These are phyloP conservation scores for Drosophila monieri DNA, from an alignment of 2,888 invertebrate genomes.

Conservation along the genomic window DNA sequence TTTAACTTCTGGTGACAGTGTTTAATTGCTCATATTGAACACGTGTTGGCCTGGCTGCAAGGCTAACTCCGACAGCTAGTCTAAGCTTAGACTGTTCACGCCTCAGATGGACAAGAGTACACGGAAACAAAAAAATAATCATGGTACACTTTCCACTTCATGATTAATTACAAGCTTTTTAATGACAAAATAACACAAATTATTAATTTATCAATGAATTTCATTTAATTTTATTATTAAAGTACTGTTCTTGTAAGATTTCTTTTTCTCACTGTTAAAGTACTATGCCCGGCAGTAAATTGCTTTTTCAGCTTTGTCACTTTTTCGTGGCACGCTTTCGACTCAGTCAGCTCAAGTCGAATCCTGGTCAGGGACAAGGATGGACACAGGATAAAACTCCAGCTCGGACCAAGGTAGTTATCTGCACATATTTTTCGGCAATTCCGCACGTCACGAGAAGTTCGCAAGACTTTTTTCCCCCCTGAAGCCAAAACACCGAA, in stretches of 20 bases:
- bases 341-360: conserved; percentile 29
- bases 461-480: conserved; percentile 52
- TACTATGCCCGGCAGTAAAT: conserved; percentile 71
- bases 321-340: conserved; percentile 67
- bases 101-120: conserved; percentile 41
- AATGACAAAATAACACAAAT: neutral
- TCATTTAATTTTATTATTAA: neutral
- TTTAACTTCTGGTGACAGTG: conserved; percentile 67
- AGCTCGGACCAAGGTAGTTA: conserved; percentile 33
- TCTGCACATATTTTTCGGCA: conserved; percentile 58
- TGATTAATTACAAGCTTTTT: too few species aligned
- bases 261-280: conserved; percentile 43
- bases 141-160: neutral
- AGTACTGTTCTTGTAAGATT: neutral
- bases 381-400: conserved; percentile 1
- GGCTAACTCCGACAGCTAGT: conserved; percentile 19
- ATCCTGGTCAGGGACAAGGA: conserved; percentile 1
- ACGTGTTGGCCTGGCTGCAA: conserved; percentile 62
- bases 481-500: neutral
- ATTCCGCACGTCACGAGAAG: conserved; percentile 72
- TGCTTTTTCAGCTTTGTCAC: conserved; percentile 80
- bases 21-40: conserved; percentile 80
- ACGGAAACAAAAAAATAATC: neutral
- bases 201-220: neutral
- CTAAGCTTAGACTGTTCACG: conserved; percentile 48